phyloP scores from a whole-genome alignment of 2,888 invertebrate genomes.

The Clepsis dumicolana region DNA sequence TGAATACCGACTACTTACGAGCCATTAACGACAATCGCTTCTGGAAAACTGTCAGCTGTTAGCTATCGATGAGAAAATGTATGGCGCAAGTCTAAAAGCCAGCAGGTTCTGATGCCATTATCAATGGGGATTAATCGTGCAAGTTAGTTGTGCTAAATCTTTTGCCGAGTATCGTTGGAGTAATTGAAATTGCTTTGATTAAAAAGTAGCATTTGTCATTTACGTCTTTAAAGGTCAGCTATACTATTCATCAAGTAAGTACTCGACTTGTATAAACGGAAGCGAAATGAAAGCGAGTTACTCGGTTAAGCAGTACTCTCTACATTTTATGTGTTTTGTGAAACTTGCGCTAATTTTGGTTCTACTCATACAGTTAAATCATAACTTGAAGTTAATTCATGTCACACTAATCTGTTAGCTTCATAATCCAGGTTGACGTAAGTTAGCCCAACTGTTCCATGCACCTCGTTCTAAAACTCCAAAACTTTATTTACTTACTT shows the following conservation, averaged over 20 bases:
- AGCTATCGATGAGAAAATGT: slow-evolving; percentile 41
- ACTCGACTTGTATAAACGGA: background rate
- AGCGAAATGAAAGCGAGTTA: background rate
- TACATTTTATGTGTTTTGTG: too few species aligned
- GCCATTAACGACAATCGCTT: slow-evolving; percentile 51
- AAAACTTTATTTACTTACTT: too few species aligned
- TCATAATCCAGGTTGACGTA: too few species aligned
- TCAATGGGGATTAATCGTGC: slow-evolving; percentile 33
- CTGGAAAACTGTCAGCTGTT: slow-evolving; percentile 59
- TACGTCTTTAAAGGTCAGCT: background rate
- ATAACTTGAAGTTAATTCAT: too few species aligned
- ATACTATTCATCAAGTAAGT: too few species aligned
- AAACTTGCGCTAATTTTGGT: too few species aligned
- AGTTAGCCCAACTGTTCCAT: too few species aligned
- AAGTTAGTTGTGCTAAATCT: slow-evolving; percentile 13
- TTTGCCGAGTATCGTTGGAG: background rate
- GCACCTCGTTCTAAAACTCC: too few species aligned
- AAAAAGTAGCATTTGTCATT: background rate
- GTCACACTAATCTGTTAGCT: too few species aligned
- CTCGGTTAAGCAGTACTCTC: background rate
- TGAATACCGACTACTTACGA: slow-evolving; percentile 46
- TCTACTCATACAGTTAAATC: too few species aligned
- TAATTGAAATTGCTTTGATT: slow-evolving; percentile 16
- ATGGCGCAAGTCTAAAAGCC: slow-evolving; percentile 6
- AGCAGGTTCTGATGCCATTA: slow-evolving; percentile 8